These are phyloP conservation scores for Coreoperca whiteheadi DNA, from an alignment of 2,113 vertebrate genomes.

Conservation along the genomic window DNA sequence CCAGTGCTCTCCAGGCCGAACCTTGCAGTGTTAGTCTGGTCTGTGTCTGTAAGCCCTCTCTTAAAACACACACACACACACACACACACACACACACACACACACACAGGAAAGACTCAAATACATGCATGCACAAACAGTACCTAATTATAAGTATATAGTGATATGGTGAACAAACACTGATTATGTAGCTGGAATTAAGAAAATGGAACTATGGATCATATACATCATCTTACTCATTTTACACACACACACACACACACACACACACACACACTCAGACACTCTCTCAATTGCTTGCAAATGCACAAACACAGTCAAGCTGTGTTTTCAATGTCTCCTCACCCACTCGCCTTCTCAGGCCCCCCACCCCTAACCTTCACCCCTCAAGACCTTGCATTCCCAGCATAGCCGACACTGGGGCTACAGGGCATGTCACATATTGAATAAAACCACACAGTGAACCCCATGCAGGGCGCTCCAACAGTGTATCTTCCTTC, in stretches of 20 bases:
- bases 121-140: neutral
- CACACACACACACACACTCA: neutral
- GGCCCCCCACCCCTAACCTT: slow-evolving; percentile 68
- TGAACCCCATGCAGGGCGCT: slow-evolving; percentile 36
- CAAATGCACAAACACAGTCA: slow-evolving; percentile 57
- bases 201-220: neutral
- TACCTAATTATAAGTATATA: neutral
- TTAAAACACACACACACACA: slow-evolving; percentile 9
- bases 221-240: neutral
- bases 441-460: slow-evolving; percentile 55
- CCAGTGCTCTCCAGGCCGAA: slow-evolving; percentile 68
- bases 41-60: slow-evolving; percentile 56
- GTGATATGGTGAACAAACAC: neutral
- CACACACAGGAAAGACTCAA: slow-evolving; percentile 12
- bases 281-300: slow-evolving; percentile 3
- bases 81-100: slow-evolving; percentile 3
- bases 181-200: neutral
- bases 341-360: slow-evolving; percentile 43
- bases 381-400: slow-evolving; percentile 65
- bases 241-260: neutral
- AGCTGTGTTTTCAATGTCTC: slow-evolving; percentile 66
- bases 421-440: slow-evolving; percentile 61
- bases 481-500: slow-evolving; percentile 2
- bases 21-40: slow-evolving; percentile 67
- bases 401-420: slow-evolving; percentile 61